These are phyloP conservation scores for Triops longicaudatus DNA, from an alignment of 1,140 invertebrate species.

Conservation along the genomic window DNA sequence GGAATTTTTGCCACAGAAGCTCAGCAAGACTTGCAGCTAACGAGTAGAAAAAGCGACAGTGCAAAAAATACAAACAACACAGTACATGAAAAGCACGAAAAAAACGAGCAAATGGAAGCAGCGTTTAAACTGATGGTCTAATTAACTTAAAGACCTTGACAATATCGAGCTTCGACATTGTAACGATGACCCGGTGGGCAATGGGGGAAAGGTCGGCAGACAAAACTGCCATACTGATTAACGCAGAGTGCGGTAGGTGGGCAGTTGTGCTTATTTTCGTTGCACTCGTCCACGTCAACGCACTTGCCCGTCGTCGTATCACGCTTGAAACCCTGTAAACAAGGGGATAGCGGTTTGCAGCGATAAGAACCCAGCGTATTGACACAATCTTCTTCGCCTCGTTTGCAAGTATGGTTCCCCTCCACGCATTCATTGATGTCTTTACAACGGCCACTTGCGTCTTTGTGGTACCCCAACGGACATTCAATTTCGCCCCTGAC, in stretches of 20 bases:
- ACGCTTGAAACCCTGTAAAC: constrained; percentile 35
- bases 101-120: not conserved
- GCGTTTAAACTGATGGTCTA: not conserved
- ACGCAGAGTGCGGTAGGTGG: constrained; percentile 35
- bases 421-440: constrained; percentile 42
- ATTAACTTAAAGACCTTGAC: constrained; percentile 30
- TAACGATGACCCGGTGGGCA: constrained; percentile 32
- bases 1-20: too few relatives aligned
- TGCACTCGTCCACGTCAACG: constrained; percentile 47
- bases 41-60: too few relatives aligned
- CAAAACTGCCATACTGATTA: constrained; percentile 39
- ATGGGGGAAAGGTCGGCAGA: constrained; percentile 36
- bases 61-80: too few relatives aligned
- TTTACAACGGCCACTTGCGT: constrained; percentile 37
- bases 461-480: constrained; percentile 34
- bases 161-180: constrained; percentile 29
- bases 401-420: constrained; percentile 34
- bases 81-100: too few relatives aligned
- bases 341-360: constrained; percentile 36
- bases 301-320: constrained; percentile 36
- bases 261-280: constrained; percentile 39
- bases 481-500: constrained; percentile 31
- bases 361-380: constrained; percentile 38
- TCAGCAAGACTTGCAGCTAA: too few relatives aligned
- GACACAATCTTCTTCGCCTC: constrained; percentile 34